Percentiles rank a stretch among this genome's conserved stretches.
phyloP scores from a whole-genome alignment of 2,888 invertebrate genomes.

The Geophilus truncorum region DNA sequence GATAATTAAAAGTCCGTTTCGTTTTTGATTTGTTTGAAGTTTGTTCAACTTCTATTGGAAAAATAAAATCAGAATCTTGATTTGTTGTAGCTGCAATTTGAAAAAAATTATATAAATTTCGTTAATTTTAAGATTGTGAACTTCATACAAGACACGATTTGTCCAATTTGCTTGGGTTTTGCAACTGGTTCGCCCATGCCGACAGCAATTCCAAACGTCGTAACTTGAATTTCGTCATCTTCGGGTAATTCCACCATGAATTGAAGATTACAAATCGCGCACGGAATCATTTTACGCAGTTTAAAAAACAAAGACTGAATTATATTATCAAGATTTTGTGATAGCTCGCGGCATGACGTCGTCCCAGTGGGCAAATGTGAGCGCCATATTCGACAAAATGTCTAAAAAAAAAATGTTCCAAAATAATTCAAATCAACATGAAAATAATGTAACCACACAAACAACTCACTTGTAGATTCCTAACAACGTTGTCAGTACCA shows the following conservation, averaged over 20 bases:
- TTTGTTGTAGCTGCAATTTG: conserved; percentile 32
- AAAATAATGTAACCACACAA: too few species aligned
- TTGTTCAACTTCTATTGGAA: conserved; percentile 40
- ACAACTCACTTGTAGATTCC: conserved; percentile 47
- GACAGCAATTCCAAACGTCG: conserved; percentile 70
- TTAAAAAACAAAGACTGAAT: conserved; percentile 71
- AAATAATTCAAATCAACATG: too few species aligned
- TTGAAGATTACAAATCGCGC: conserved; percentile 72
- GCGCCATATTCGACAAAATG: conserved; percentile 76
- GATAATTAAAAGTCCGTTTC: not conserved
- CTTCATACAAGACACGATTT: too few species aligned
- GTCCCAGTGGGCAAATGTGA: conserved; percentile 46
- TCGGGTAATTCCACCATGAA: conserved; percentile 84
- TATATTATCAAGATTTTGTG: conserved; percentile 50
- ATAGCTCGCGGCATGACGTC: conserved; percentile 44
- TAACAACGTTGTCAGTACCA: conserved; percentile 51
- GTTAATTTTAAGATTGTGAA: not conserved
- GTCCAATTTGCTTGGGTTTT: too few species aligned
- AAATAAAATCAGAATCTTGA: conserved; percentile 39
- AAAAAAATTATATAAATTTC: not conserved
- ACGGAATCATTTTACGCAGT: conserved; percentile 78
- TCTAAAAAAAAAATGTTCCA: conserved; percentile 52
- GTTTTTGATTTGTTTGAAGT: conserved; percentile 27
- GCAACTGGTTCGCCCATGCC: conserved; percentile 53
- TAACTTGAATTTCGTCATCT: conserved; percentile 66